Evolutionary conservation across 1,140 invertebrate species (phyloP), one percentile per base, ranked within the genome.

Genomic region (Thaumatotibia leucotreta): DNA sequence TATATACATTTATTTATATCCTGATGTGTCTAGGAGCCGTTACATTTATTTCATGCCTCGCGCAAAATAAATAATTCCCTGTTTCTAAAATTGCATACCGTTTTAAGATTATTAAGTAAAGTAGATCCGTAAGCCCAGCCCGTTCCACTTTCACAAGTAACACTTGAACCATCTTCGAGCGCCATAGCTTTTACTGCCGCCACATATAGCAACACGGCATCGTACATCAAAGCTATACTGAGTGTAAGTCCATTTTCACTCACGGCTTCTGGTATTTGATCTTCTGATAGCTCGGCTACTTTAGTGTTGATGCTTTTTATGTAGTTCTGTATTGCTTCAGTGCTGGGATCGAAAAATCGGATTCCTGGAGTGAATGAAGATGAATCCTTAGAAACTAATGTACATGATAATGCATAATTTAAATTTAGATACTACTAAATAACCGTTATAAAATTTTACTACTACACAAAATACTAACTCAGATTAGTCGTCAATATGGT

Each of bases 71-170:
- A n/a, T n/a, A n/a, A n/a, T n/a, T n/a, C n/a, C n/a, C n/a, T n/a
- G n/a, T n/a, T n/a, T 54, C 14, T 10, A 24, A 52, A n/a, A n/a
- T 14, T 76, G 89, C 92, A 92, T 89, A 98, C 97, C 82, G 95
- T 94, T 92, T 96, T 96, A 92, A 98, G 96, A 75, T 96, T 97
- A 92, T 98, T 98, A 67, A 95, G 93, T 27, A 98, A 91, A 73
- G 94, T 96, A 70, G 94, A 95, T 20, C 97, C 97, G 78, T 96
- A 94, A 61, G 93, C 93, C 97, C 97, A 98, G 33, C 93, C 94
- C 29, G 95, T 91, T 52, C 90, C 89, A 50, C 92, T 92, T 61
- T 95, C 94, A 80, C 97, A 98, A 63, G 79, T 82, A 32, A 88
- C 69, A 68, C 81, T 81, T 14, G 77, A 75, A 50, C 82, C 80